Conservation (phyloP, 1,140 invertebrate genomes). For the Caenorhabditis latens region DNA sequence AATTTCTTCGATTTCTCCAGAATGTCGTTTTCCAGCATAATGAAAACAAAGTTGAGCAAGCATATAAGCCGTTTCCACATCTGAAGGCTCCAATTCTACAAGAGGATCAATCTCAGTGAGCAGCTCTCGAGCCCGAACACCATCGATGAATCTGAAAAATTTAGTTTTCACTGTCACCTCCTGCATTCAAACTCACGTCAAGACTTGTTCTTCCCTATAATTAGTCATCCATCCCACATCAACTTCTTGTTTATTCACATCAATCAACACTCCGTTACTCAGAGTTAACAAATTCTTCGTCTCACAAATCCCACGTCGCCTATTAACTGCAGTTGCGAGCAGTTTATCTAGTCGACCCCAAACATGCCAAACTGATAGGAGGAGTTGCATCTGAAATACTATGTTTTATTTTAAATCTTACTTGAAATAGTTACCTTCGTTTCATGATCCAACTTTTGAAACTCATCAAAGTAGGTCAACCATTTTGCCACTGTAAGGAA, state of each 20-base stretch:
- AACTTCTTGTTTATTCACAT: conserved; percentile 7
- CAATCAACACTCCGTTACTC: conserved; percentile 28
- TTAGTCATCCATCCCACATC: conserved; percentile 33
- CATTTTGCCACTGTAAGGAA: conserved; percentile 2
- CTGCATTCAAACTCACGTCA: not conserved
- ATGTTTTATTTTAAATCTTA: not conserved
- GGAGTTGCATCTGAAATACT: not conserved
- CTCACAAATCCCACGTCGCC: not conserved
- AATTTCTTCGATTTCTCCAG: conserved; percentile 10
- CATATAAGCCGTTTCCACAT: conserved; percentile 5
- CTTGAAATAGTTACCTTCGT: not conserved
- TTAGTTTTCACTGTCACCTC: not conserved
- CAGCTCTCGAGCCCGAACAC: conserved; percentile 6
- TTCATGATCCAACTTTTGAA: conserved; percentile 17
- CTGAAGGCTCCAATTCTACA: not conserved
- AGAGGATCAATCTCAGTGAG: conserved; percentile 1
- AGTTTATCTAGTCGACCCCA: conserved; percentile 20
- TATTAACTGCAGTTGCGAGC: not conserved
- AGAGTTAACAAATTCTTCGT: conserved; percentile 26
- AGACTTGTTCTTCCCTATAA: not conserved
- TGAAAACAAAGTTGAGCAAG: conserved; percentile 22
- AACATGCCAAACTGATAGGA: conserved; percentile 1
- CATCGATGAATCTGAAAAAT: not conserved
- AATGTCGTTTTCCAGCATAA: conserved; percentile 40
- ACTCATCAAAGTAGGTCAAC: conserved; percentile 30